phyloP scores from a whole-genome alignment of 37 sponge, comb jelly and placozoan genomes.

The Petrosia ficiformis region DNA sequence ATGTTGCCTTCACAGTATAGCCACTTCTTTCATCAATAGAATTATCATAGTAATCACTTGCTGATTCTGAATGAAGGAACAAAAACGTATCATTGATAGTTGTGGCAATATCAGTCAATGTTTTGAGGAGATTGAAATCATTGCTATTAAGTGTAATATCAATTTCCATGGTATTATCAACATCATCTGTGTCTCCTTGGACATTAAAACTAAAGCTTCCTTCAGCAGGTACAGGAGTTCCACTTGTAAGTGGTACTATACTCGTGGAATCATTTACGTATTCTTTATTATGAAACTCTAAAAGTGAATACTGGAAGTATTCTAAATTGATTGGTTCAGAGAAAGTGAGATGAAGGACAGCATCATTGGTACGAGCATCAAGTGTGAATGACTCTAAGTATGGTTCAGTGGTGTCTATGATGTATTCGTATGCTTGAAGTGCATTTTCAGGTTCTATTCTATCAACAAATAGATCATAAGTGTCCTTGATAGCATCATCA shows the following conservation, averaged over 20 bases:
- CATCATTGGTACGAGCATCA: constrained; percentile 25
- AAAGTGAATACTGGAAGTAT: constrained; percentile 37
- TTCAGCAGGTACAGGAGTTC: background rate
- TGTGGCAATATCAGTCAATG: constrained; percentile 49
- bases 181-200: background rate
- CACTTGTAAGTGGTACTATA: constrained; percentile 24
- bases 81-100: constrained; percentile 62
- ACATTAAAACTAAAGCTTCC: background rate
- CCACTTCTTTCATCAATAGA: constrained; percentile 45
- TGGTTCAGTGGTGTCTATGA: constrained; percentile 60
- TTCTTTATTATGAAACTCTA: constrained; percentile 68
- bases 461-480: constrained; percentile 2
- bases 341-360: constrained; percentile 45
- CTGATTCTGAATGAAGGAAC: constrained; percentile 53
- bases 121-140: constrained; percentile 68
- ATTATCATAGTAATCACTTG: constrained; percentile 62
- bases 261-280: constrained; percentile 31
- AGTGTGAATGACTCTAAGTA: constrained; percentile 45
- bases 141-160: constrained; percentile 16
- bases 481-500: constrained; percentile 8
- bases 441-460: background rate
- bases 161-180: constrained; percentile 28
- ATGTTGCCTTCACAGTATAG: constrained; percentile 51
- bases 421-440: constrained; percentile 39
- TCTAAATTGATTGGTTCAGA: constrained; percentile 60